phyloP scores from a whole-genome alignment of 2,888 invertebrate species.

The Andrena minutula region DNA sequence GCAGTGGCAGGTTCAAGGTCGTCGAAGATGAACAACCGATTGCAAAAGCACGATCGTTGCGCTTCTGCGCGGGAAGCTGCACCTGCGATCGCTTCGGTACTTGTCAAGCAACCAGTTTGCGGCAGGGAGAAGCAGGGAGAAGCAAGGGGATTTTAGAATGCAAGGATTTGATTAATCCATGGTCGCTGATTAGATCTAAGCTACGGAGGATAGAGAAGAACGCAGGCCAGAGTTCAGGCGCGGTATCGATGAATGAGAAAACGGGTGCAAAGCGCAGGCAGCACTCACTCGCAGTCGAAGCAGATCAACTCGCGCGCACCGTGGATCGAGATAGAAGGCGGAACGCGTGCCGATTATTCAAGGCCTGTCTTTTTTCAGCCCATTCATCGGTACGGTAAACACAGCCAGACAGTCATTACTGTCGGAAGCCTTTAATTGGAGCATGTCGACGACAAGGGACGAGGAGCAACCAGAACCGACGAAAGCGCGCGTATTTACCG shows the following conservation, averaged over 20 bases:
- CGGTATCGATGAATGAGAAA: neutral
- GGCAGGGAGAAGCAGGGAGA: conserved; percentile 7
- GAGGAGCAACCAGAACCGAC: neutral
- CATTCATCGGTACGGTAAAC: conserved; percentile 61
- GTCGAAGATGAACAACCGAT: conserved; percentile 32
- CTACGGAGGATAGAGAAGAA: no score
- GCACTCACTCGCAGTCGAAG: no score
- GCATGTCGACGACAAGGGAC: conserved; percentile 36
- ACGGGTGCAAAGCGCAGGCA: neutral
- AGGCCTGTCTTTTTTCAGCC: conserved; percentile 42
- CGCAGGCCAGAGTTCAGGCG: no score
- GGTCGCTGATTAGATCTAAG: no score
- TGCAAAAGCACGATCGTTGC: conserved; percentile 29
- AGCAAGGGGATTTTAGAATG: neutral
- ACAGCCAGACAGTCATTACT: conserved; percentile 44
- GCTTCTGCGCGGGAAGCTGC: conserved; percentile 20
- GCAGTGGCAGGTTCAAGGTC: conserved; percentile 70
- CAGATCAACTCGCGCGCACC: neutral
- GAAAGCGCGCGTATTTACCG: conserved; percentile 24
- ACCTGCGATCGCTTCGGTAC: conserved; percentile 14
- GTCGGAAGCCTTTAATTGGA: conserved; percentile 61
- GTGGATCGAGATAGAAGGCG: conserved; percentile 18
- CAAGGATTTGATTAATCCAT: no score
- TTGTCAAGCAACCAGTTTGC: conserved; percentile 15
- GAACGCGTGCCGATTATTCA: conserved; percentile 46